A percentile compares a stretch with the other conserved stretches of the same genome.
Evolutionary conservation across 2,888 invertebrate species (phyloP).

Genomic region (Anorthoa munda): DNA sequence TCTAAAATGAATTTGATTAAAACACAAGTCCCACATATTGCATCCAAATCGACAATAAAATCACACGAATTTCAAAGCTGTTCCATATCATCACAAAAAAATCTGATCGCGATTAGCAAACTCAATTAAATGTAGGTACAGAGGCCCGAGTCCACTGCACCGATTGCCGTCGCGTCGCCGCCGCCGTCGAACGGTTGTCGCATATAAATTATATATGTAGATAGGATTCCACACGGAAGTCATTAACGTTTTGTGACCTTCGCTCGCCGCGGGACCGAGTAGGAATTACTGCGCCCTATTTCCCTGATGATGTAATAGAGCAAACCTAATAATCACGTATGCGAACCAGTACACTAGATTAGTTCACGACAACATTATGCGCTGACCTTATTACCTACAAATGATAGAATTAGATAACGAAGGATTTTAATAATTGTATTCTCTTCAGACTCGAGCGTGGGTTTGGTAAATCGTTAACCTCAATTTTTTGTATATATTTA

Average conservation of each 20-base stretch:
- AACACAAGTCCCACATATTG: background rate
- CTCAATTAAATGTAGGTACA: constrained; percentile 32
- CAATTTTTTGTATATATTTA: constrained; percentile 17
- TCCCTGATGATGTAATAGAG: constrained; percentile 82
- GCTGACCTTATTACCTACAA: constrained; percentile 56
- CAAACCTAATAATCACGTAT: constrained; percentile 71
- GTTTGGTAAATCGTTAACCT: constrained; percentile 32
- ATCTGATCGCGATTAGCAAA: constrained; percentile 48
- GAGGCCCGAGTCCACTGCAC: constrained; percentile 30
- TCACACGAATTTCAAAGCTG: constrained; percentile 20
- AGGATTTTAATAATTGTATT: constrained; percentile 40
- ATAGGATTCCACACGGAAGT: constrained; percentile 85
- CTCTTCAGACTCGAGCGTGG: constrained; percentile 28
- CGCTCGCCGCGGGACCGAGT: constrained; percentile 77
- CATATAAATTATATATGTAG: constrained; percentile 77
- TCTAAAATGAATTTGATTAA: background rate
- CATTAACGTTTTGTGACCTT: constrained; percentile 83
- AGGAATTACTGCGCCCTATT: constrained; percentile 80
- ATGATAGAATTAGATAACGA: constrained; percentile 45
- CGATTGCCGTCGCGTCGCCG: constrained; percentile 42
- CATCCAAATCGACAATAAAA: background rate
- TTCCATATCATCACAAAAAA: constrained; percentile 14
- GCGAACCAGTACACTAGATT: constrained; percentile 60
- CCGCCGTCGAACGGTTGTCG: constrained; percentile 66
- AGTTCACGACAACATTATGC: constrained; percentile 57